phyloP scores from a whole-genome alignment of 2,797 vertebrate species.

The Clarias laeviceps region DNA sequence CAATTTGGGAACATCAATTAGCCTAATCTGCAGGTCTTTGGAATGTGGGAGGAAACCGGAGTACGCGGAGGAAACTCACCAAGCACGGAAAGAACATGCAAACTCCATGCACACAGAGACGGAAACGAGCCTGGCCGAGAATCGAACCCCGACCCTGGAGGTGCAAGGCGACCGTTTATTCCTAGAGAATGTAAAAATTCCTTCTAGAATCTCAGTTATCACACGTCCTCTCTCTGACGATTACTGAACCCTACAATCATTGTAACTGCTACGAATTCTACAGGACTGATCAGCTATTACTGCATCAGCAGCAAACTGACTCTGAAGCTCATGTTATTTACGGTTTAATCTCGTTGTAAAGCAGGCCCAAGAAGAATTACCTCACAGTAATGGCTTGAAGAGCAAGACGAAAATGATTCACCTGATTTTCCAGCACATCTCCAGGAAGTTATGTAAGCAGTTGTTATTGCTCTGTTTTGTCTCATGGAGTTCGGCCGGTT shows the following conservation, averaged over 20 bases:
- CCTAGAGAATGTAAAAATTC: background rate
- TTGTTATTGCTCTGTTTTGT: background rate
- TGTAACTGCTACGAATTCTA: background rate
- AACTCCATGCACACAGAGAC: too few relatives aligned
- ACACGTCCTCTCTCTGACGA: background rate
- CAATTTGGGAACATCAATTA: too few relatives aligned
- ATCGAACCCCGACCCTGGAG: too few relatives aligned
- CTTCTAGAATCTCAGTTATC: conserved; percentile 1
- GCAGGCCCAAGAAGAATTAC: background rate
- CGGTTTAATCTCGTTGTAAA: background rate
- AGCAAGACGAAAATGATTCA: background rate
- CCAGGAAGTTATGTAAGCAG: background rate
- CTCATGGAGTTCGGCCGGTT: too few relatives aligned
- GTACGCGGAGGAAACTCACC: too few relatives aligned
- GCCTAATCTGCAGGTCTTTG: too few relatives aligned
- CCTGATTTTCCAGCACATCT: background rate
- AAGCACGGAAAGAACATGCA: too few relatives aligned
- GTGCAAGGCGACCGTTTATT: too few relatives aligned
- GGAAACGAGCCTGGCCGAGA: too few relatives aligned
- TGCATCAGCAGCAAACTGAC: background rate
- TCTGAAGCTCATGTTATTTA: background rate
- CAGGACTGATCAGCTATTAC: background rate
- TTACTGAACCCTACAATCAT: background rate
- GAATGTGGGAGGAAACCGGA: too few relatives aligned
- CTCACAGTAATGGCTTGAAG: background rate